These are phyloP conservation scores for Decapterus maruadsi DNA, from an alignment of 2,797 vertebrate genomes.

Conservation along the genomic window DNA sequence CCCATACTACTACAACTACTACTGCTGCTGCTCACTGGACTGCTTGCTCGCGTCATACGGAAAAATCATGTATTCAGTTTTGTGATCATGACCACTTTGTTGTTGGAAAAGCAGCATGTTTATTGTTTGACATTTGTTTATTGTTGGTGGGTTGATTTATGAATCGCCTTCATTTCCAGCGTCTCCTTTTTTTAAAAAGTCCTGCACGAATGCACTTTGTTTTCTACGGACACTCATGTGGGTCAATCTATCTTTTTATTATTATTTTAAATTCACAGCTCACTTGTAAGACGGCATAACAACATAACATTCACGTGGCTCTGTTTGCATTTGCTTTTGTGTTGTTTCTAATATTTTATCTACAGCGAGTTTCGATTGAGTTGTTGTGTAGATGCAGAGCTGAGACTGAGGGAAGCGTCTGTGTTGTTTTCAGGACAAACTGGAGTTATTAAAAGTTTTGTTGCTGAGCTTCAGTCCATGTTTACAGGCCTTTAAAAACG, in stretches of 20 bases:
- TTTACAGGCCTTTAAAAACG: constrained; percentile 54
- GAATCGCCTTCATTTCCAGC: constrained; percentile 31
- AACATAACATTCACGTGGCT: constrained; percentile 18
- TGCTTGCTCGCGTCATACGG: constrained; percentile 79
- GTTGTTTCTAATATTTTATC: constrained; percentile 12
- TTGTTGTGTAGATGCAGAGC: constrained; percentile 42
- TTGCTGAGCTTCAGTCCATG: constrained; percentile 21
- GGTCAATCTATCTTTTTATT: constrained; percentile 23
- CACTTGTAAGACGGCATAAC: constrained; percentile 25
- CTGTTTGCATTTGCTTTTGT: constrained; percentile 32
- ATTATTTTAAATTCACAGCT: constrained; percentile 15
- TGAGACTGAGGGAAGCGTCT: neutral
- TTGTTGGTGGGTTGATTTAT: constrained; percentile 58
- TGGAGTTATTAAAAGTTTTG: no score
- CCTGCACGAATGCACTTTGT: constrained; percentile 48
- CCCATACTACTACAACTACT: constrained; percentile 49
- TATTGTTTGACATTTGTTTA: constrained; percentile 72
- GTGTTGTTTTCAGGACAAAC: no score
- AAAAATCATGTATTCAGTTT: constrained; percentile 74
- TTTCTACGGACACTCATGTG: constrained; percentile 35
- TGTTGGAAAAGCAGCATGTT: constrained; percentile 58
- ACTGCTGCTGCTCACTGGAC: constrained; percentile 60
- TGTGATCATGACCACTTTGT: constrained; percentile 58
- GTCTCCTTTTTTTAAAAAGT: constrained; percentile 5
- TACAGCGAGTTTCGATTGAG: constrained; percentile 37